These are phyloP conservation scores for Hydrozoanthus gracilis DNA, from an alignment of 92 coral and sea anemone species.

Conservation along the genomic window DNA sequence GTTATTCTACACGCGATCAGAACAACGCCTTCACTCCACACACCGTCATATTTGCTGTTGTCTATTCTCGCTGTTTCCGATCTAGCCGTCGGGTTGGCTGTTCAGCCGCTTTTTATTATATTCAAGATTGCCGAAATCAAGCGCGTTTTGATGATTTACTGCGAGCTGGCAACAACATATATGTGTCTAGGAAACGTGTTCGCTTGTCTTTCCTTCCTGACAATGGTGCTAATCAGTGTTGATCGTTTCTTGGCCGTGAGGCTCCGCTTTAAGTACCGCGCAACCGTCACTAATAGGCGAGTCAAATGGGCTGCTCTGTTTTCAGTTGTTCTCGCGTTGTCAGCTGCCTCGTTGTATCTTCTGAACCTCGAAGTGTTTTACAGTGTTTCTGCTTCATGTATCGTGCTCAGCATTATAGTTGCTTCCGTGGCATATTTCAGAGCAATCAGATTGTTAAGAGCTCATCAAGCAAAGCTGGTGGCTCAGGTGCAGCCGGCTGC, in stretches of 20 bases:
- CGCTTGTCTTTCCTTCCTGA: slow-evolving; percentile 35
- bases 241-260: slow-evolving; percentile 44
- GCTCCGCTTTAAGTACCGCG: slow-evolving; percentile 40
- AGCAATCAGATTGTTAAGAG: slow-evolving; percentile 26
- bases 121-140: slow-evolving; percentile 36
- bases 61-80: slow-evolving; percentile 31
- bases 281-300: slow-evolving; percentile 28
- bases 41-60: slow-evolving; percentile 35
- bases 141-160: slow-evolving; percentile 20
- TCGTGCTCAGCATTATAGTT: not conserved
- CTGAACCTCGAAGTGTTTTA: slow-evolving; percentile 30
- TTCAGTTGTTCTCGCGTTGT: not conserved
- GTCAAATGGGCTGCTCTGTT: slow-evolving; percentile 11
- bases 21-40: slow-evolving; percentile 34
- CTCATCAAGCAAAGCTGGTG: slow-evolving; percentile 27
- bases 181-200: slow-evolving; percentile 45
- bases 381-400: not conserved
- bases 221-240: slow-evolving; percentile 41
- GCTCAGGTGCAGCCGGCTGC: slow-evolving; percentile 24
- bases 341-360: slow-evolving; percentile 21
- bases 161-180: slow-evolving; percentile 34
- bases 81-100: slow-evolving; percentile 38
- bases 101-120: slow-evolving; percentile 30
- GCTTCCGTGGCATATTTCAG: slow-evolving; percentile 37
- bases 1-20: slow-evolving; percentile 21